phyloP scores from a whole-genome alignment of 1,140 invertebrate species.

The Drosophila mauritiana region DNA sequence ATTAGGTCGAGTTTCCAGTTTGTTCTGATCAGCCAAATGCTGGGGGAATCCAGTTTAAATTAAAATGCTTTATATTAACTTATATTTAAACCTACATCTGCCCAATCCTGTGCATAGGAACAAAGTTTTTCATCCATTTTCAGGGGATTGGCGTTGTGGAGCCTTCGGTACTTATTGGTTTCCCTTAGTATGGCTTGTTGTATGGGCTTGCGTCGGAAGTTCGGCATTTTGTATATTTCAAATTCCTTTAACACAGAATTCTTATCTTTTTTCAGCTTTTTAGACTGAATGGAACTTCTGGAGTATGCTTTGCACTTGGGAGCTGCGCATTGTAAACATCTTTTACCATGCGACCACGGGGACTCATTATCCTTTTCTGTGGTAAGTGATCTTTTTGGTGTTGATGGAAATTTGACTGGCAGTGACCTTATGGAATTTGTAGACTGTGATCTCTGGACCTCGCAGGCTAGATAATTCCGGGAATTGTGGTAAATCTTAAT shows the following conservation, averaged over 20 bases:
- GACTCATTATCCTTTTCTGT: neutral
- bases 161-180: conserved; percentile 46
- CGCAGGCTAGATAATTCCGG: conserved; percentile 15
- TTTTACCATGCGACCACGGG: neutral
- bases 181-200: conserved; percentile 7
- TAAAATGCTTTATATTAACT: too few species aligned
- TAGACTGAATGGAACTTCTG: neutral
- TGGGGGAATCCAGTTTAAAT: neutral
- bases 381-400: neutral
- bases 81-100: conserved; percentile 36
- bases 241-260: neutral
- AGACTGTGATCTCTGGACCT: neutral
- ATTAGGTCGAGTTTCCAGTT: conserved; percentile 58
- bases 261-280: neutral
- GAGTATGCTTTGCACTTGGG: neutral
- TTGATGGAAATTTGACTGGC: neutral
- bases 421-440: neutral
- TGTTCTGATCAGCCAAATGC: conserved; percentile 49
- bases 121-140: conserved; percentile 23
- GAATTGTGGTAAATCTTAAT: conserved; percentile 2
- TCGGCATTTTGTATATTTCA: neutral
- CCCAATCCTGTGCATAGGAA: conserved; percentile 60
- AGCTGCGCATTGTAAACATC: neutral
- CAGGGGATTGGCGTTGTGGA: conserved; percentile 29
- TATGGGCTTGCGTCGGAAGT: neutral